Conservation (phyloP, 2,113 vertebrate species). For the Turdus rufiventris region DNA sequence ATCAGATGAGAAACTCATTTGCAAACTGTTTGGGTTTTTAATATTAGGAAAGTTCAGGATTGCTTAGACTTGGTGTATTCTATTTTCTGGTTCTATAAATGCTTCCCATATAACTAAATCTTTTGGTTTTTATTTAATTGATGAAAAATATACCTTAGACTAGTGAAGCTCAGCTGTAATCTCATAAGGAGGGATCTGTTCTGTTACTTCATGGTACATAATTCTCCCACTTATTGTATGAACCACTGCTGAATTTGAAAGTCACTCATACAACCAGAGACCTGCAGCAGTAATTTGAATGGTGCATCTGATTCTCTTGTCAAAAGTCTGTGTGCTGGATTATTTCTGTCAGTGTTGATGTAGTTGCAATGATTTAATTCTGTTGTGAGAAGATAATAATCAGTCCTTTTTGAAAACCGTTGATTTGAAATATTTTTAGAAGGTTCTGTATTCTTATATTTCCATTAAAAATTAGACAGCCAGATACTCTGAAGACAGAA, state of each 20-base stretch:
- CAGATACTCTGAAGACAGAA: background rate
- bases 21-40: background rate
- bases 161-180: background rate
- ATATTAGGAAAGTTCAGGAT: background rate
- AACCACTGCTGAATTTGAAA: background rate
- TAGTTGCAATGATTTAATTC: background rate
- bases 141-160: background rate
- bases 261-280: background rate
- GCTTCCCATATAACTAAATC: fast-evolving
- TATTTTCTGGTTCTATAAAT: background rate
- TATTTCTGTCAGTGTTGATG: background rate
- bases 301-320: background rate
- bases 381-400: background rate
- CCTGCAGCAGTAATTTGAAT: background rate
- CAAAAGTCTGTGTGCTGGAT: background rate
- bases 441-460: background rate
- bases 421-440: background rate
- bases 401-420: fast-evolving
- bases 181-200: background rate
- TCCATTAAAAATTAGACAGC: background rate
- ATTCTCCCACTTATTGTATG: background rate
- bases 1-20: background rate
- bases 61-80: background rate
- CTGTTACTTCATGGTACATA: background rate
- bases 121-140: background rate